Conservation (phyloP, 1,140 invertebrate species). For the Euglossa dilemma region DNA sequence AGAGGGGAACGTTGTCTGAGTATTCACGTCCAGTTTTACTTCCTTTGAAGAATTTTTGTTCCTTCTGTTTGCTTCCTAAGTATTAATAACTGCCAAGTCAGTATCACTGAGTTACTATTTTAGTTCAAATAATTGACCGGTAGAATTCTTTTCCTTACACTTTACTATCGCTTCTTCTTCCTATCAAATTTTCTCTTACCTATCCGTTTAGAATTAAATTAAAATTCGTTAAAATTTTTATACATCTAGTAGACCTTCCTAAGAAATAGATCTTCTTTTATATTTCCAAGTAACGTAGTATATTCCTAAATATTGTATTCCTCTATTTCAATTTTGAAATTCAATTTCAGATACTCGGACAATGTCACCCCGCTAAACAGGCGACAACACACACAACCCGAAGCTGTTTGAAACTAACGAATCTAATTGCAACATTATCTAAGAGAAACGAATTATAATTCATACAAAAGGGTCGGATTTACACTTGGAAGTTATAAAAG, state of each 20-base stretch:
- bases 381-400: neutral
- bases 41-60: slow-evolving; percentile 4
- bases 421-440: neutral
- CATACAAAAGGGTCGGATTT: neutral
- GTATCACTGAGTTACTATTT: neutral
- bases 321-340: neutral
- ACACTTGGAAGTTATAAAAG: neutral
- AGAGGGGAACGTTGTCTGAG: slow-evolving; percentile 17
- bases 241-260: too few relatives aligned
- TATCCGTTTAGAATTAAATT: too few relatives aligned
- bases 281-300: too few relatives aligned
- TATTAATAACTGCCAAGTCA: neutral
- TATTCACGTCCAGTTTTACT: slow-evolving; percentile 13
- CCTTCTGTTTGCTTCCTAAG: neutral
- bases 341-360: neutral
- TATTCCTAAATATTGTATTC: neutral
- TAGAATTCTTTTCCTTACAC: neutral
- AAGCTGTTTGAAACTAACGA: slow-evolving; percentile 30
- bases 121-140: neutral
- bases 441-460: neutral
- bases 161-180: neutral
- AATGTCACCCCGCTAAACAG: neutral
- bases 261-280: too few relatives aligned
- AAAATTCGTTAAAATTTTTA: too few relatives aligned
- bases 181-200: neutral